Percentiles rank a stretch among this genome's conserved stretches.
Conservation (phyloP, 92 coral and sea anemone species). For the Blastomussa wellsi region DNA sequence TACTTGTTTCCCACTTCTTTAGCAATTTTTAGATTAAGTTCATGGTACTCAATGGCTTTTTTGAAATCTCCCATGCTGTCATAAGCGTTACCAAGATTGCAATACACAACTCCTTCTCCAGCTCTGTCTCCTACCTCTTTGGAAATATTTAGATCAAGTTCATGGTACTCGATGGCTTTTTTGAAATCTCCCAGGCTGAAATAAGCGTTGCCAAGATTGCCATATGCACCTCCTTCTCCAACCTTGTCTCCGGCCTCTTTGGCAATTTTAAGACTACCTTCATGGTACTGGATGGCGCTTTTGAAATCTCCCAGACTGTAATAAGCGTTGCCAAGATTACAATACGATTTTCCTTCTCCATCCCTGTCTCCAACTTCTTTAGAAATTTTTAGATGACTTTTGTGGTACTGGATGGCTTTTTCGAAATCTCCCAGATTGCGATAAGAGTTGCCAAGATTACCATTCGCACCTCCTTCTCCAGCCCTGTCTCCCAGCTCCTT, state of each 20-base stretch:
- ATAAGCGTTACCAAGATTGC: slow-evolving; percentile 5
- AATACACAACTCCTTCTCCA: not conserved
- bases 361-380: slow-evolving; percentile 10
- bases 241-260: slow-evolving; percentile 22
- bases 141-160: not conserved
- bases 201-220: slow-evolving; percentile 24
- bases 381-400: not conserved
- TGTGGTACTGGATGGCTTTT: slow-evolving; percentile 1
- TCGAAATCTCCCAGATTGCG: not conserved
- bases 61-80: not conserved
- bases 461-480: not conserved
- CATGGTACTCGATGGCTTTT: slow-evolving; percentile 4
- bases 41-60: not conserved
- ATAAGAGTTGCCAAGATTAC: slow-evolving; percentile 24
- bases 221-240: not conserved
- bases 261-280: not conserved
- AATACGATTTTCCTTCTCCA: not conserved
- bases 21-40: not conserved
- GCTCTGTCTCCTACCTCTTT: slow-evolving; percentile 11
- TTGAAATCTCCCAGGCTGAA: not conserved
- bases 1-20: slow-evolving; percentile 19
- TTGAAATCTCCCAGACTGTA: slow-evolving; percentile 2
- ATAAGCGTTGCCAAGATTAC: slow-evolving; percentile 11
- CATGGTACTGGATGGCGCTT: not conserved
- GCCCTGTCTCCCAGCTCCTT: not conserved